Conservation (phyloP, 1,140 invertebrate species). For the Apis mellifera region DNA sequence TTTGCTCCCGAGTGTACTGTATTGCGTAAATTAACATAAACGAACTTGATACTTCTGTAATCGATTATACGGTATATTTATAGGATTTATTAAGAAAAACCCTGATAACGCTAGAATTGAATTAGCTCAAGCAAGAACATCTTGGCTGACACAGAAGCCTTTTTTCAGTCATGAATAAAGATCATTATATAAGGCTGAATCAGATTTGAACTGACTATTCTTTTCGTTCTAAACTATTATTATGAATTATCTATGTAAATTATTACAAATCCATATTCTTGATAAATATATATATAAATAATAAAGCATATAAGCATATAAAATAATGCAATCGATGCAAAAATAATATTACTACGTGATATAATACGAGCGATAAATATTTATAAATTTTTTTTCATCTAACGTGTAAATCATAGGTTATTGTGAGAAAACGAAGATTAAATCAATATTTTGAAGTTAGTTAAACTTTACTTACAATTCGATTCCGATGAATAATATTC, state of each 20-base stretch:
- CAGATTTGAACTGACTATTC: constrained; percentile 7
- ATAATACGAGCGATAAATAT: not conserved
- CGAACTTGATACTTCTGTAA: not conserved
- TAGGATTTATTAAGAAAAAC: not conserved
- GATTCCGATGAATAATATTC: not conserved
- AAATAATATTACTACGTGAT: too few relatives aligned
- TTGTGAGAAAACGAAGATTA: too few relatives aligned
- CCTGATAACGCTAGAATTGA: not conserved
- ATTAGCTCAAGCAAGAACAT: constrained; percentile 8
- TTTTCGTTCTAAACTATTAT: not conserved
- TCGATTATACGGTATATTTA: not conserved
- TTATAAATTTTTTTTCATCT: not conserved
- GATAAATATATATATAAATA: not conserved
- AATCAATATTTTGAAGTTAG: not conserved
- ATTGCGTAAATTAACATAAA: not conserved
- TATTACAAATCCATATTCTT: not conserved
- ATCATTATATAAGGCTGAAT: constrained; percentile 31
- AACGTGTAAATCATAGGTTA: not conserved
- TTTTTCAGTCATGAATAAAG: constrained; percentile 25
- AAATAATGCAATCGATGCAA: too few relatives aligned
- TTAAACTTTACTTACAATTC: not conserved
- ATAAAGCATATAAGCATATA: too few relatives aligned
- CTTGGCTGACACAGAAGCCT: constrained; percentile 16
- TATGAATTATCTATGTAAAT: constrained; percentile 1
- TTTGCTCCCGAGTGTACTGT: too few relatives aligned